Percentiles rank a stretch among this genome's conserved stretches.
Evolutionary conservation across 2,888 invertebrate genomes (phyloP).

Genomic region (Eilema griseolum): DNA sequence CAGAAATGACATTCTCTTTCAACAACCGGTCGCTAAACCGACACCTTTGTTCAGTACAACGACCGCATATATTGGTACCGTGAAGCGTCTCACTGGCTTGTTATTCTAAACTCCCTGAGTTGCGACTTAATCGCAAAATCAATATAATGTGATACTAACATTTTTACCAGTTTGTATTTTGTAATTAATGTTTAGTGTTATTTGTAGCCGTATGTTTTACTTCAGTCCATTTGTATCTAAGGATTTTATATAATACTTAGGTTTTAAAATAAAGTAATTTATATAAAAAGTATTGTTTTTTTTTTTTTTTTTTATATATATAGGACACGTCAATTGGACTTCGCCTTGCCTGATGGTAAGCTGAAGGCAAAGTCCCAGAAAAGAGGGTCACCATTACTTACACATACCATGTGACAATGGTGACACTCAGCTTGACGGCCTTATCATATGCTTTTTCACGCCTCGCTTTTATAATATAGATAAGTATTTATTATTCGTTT

Average conservation of each 20-base stretch:
- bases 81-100: background rate
- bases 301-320: too few species aligned
- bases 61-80: background rate
- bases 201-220: slow-evolving; percentile 35
- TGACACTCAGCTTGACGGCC: too few species aligned
- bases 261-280: slow-evolving; percentile 34
- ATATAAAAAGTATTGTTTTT: background rate
- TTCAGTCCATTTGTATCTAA: slow-evolving; percentile 39
- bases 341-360: too few species aligned
- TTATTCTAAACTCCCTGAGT: background rate
- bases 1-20: background rate
- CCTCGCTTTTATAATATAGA: too few species aligned
- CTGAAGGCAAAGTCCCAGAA: too few species aligned
- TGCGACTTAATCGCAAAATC: background rate
- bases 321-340: too few species aligned
- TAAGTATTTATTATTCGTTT: too few species aligned
- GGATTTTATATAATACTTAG: slow-evolving; percentile 33
- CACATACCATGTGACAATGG: too few species aligned
- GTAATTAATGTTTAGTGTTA: slow-evolving; percentile 38
- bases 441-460: too few species aligned
- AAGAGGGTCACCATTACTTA: too few species aligned
- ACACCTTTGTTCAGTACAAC: background rate
- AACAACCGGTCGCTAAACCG: background rate
- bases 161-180: slow-evolving; percentile 43
- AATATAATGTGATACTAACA: slow-evolving; percentile 30